Conservation (phyloP, 1,140 invertebrate species). For the Lithobius niger region DNA sequence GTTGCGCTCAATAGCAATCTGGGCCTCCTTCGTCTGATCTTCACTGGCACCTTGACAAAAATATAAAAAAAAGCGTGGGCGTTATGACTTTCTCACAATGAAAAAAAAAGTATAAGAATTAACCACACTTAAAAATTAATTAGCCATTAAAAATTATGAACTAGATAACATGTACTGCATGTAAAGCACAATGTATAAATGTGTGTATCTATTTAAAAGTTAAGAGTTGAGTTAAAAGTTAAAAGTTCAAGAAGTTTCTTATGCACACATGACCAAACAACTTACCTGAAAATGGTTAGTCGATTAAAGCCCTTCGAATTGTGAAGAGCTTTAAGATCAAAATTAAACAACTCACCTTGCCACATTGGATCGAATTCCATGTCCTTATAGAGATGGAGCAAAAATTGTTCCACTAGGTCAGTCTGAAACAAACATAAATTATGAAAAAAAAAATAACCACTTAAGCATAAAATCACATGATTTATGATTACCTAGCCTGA, state of each 20-base stretch:
- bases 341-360: conserved; percentile 39
- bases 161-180: no score
- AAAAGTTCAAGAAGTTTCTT: no score
- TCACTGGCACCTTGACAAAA: conserved; percentile 42
- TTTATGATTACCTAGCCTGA: no score
- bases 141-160: no score
- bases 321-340: conserved; percentile 13
- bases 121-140: conserved; percentile 8
- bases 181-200: no score
- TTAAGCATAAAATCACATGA: background rate
- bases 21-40: conserved; percentile 48
- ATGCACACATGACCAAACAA: no score
- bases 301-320: no score
- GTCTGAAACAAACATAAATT: conserved; percentile 26
- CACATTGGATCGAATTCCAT: conserved; percentile 55
- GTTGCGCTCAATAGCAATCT: conserved; percentile 38
- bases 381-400: conserved; percentile 40
- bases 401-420: conserved; percentile 45
- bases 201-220: no score
- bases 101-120: conserved; percentile 18
- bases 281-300: background rate
- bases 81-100: background rate
- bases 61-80: background rate
- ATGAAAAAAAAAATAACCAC: conserved; percentile 4
- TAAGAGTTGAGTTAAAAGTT: no score